These are phyloP conservation scores for Medauroidea extradentata DNA, from an alignment of 1,140 invertebrate genomes.

Conservation along the genomic window DNA sequence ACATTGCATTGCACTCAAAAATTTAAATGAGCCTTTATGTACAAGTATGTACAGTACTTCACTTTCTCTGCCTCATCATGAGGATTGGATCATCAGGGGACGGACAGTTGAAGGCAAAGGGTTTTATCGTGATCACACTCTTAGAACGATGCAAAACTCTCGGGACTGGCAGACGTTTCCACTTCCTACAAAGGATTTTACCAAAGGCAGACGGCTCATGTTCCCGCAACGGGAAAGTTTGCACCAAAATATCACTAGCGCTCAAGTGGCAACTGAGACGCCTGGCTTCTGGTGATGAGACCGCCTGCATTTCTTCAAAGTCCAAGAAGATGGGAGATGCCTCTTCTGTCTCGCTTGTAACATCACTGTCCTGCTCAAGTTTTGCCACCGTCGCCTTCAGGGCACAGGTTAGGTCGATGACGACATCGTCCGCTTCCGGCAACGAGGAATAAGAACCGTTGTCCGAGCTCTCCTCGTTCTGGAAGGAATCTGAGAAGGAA, in stretches of 20 bases:
- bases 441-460: too few species aligned
- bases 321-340: too few species aligned
- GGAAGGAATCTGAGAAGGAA: too few species aligned
- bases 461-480: too few species aligned
- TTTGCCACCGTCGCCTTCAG: too few species aligned
- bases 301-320: too few species aligned
- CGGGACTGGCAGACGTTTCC: conserved; percentile 19
- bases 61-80: background rate
- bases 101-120: background rate
- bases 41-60: background rate
- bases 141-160: background rate
- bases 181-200: conserved; percentile 46
- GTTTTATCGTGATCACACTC: background rate
- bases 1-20: too few species aligned
- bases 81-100: conserved; percentile 5
- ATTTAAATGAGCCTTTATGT: too few species aligned
- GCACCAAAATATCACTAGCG: background rate
- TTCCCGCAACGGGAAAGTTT: conserved; percentile 13
- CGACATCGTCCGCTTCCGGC: background rate
- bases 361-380: too few species aligned
- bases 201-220: conserved; percentile 45
- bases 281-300: too few species aligned
- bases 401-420: conserved; percentile 2
- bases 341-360: too few species aligned
- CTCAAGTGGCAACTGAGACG: background rate